Evolutionary conservation across 1,140 invertebrate genomes (phyloP).

Genomic region (Holcopasites calliopsidis): DNA sequence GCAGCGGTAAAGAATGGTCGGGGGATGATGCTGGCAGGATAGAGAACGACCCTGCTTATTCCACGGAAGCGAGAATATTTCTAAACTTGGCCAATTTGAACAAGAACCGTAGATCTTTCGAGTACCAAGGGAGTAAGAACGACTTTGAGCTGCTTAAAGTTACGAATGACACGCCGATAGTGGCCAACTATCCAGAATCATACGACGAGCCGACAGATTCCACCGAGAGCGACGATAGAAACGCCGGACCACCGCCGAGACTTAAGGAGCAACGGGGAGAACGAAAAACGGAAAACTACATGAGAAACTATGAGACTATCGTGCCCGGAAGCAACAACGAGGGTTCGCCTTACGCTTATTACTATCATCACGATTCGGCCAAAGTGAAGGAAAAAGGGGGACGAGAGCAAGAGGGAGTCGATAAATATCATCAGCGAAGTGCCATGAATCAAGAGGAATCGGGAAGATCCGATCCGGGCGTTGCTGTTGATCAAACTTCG

Average conservation of each 20-base stretch:
- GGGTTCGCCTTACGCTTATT: constrained; percentile 27
- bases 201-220: constrained; percentile 56
- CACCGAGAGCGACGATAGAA: background rate
- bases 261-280: constrained; percentile 26
- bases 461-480: too few relatives aligned
- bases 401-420: constrained; percentile 59
- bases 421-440: constrained; percentile 58
- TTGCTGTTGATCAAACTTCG: constrained; percentile 7
- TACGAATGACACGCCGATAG: constrained; percentile 70
- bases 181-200: constrained; percentile 74
- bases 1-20: background rate
- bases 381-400: constrained; percentile 49
- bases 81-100: constrained; percentile 60
- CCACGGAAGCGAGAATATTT: constrained; percentile 72
- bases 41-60: constrained; percentile 68
- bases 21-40: constrained; percentile 19
- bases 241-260: background rate
- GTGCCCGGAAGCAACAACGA: constrained; percentile 15
- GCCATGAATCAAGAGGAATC: too few relatives aligned
- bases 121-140: constrained; percentile 62
- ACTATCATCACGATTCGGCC: constrained; percentile 24
- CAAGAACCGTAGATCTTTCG: constrained; percentile 68
- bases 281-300: constrained; percentile 56
- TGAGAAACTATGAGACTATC: constrained; percentile 40
- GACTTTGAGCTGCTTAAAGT: constrained; percentile 77